Evolutionary conservation across 1,140 invertebrate species (phyloP), one percentile per base, ranked within the genome.

Genomic region (Melipona quadrifasciata): DNA sequence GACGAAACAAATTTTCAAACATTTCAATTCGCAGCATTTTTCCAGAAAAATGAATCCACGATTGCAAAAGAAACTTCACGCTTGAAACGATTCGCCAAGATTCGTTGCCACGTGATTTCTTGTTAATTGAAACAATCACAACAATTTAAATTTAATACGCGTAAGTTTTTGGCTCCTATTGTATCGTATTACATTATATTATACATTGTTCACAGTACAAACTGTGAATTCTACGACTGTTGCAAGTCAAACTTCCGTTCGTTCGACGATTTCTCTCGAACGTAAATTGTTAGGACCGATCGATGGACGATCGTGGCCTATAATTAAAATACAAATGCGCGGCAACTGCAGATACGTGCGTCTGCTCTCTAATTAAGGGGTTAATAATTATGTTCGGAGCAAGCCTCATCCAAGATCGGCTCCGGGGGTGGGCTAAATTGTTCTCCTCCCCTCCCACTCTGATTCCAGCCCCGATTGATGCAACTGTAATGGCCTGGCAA

Each of bases 321-420:
- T 75, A 75, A 75, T 58, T 57, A 58, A 75, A 75, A 75, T 11
- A 58, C 31, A 75, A 75, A 75, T 24, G 27, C 21, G 1, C 27
- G 73, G 68, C 39, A 71, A 71, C 68, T 55, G 53, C 72, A 75
- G 53, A 75, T 75, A 39, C 34, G 24, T 57, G 24, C 34, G 24
- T 57, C 73, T 75, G 73, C 73, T 75, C 73, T 75, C 73, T 57
- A 75, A 75, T 75, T 75, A 75, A 75, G 27, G 39, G 70, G 73
- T 75, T 75, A 75, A 75, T 57, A 57, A 75, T 73, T 53, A 73
- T 55, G 47, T 27, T 55, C n/a, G 51, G n/a, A 31, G 51, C 11
- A 19, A n/a, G n/a, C 51, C 51, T 55, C 5, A 27, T 21, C 27
- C 72, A 19, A 34, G 53, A 51, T 47, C 68, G 4, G 73, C 51